Percentiles rank a stretch among this genome's conserved stretches.
These are phyloP conservation scores for Hormaphis cornu DNA, from an alignment of 1,140 invertebrate genomes.

Conservation along the genomic window DNA sequence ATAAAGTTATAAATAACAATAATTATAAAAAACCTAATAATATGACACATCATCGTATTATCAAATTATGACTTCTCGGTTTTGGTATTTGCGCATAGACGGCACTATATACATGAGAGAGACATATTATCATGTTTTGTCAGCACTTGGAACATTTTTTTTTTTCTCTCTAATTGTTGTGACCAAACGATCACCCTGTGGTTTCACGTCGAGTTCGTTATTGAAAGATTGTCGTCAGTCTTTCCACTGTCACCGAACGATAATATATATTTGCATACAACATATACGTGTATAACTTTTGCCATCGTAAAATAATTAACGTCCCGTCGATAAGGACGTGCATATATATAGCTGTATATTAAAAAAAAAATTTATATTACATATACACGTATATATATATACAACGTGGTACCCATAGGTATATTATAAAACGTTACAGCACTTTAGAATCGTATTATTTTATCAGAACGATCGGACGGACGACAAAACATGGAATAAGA, in stretches of 20 bases:
- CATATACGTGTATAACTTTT: no score
- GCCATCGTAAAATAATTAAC: background rate
- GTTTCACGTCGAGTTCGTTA: background rate
- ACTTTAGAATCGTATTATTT: conserved; percentile 21
- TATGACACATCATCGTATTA: no score
- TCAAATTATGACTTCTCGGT: no score
- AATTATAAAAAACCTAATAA: no score
- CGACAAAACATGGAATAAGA: background rate
- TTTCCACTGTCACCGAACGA: background rate
- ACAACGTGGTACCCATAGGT: background rate
- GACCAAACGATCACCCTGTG: no score
- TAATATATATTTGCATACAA: conserved; percentile 3
- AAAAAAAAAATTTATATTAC: background rate
- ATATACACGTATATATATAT: background rate
- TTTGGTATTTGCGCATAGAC: no score
- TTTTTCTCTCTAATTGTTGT: no score
- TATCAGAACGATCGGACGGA: conserved; percentile 15
- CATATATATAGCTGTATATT: background rate
- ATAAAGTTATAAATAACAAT: no score
- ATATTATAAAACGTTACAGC: conserved; percentile 11
- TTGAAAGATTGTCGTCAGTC: conserved; percentile 1
- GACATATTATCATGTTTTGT: no score
- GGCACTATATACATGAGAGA: no score
- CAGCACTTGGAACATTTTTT: no score
- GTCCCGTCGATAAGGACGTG: background rate